Percentiles rank a stretch among this genome's conserved stretches.
phyloP scores from a whole-genome alignment of 2,888 invertebrate species.

The Drosophila mulleri region DNA sequence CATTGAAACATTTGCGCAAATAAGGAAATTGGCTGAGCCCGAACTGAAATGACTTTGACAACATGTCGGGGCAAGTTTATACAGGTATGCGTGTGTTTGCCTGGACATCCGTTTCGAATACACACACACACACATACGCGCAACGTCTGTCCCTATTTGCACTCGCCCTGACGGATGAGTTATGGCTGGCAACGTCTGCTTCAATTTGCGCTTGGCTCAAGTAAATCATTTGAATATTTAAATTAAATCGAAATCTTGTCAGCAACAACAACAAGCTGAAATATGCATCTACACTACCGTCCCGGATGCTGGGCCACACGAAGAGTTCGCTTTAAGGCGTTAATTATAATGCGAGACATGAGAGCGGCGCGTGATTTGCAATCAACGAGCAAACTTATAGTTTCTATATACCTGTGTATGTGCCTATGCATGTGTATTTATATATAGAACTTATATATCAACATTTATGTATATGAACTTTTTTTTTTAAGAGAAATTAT shows the following conservation, averaged over 20 bases:
- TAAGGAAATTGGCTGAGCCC: slow-evolving; percentile 78
- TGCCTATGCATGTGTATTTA: background rate
- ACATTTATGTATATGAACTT: background rate
- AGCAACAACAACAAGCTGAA: slow-evolving; percentile 29
- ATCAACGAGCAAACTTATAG: slow-evolving; percentile 43
- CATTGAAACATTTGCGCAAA: slow-evolving; percentile 80
- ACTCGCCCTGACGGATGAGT: slow-evolving; percentile 54
- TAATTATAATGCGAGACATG: slow-evolving; percentile 71
- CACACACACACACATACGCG: background rate
- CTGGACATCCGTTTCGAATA: slow-evolving; percentile 34
- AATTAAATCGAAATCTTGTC: slow-evolving; percentile 72
- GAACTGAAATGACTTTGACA: slow-evolving; percentile 71
- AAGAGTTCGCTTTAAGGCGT: slow-evolving; percentile 57
- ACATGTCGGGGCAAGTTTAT: slow-evolving; percentile 48
- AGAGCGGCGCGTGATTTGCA: slow-evolving; percentile 55
- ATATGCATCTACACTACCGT: slow-evolving; percentile 13
- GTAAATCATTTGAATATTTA: slow-evolving; percentile 78
- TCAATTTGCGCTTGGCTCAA: slow-evolving; percentile 47
- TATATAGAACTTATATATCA: too few relatives aligned
- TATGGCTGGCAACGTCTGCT: slow-evolving; percentile 67
- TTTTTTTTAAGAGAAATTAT: too few relatives aligned
- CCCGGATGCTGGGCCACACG: slow-evolving; percentile 41
- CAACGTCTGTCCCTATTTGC: slow-evolving; percentile 5
- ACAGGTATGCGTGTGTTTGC: slow-evolving; percentile 25
- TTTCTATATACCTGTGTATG: too few relatives aligned